A percentile compares a stretch with the other conserved stretches of the same genome.
phyloP scores from a whole-genome alignment of 2,113 vertebrate genomes.

The Otocyon megalotis region DNA sequence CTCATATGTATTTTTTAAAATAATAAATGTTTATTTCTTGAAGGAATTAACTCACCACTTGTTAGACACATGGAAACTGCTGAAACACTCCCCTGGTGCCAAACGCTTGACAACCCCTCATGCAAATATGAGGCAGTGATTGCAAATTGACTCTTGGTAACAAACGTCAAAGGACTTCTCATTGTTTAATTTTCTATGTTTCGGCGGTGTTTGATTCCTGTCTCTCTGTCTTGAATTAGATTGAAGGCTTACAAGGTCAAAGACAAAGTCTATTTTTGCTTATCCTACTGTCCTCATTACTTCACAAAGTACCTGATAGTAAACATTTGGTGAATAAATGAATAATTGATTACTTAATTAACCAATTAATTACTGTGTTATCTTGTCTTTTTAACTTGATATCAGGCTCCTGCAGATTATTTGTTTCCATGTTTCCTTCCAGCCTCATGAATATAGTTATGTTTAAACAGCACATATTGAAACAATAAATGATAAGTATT shows the following conservation, averaged over 20 bases:
- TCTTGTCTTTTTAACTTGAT: not conserved
- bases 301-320: not conserved
- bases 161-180: not conserved
- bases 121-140: not conserved
- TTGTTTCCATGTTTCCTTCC: constrained; percentile 15
- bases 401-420: not conserved
- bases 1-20: not conserved
- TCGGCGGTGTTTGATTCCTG: constrained; percentile 18
- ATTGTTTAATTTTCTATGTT: constrained; percentile 51
- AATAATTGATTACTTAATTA: constrained; percentile 34
- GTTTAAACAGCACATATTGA: not conserved
- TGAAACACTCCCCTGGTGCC: not conserved
- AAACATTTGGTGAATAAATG: constrained; percentile 1
- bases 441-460: not conserved
- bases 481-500: not conserved
- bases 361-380: not conserved
- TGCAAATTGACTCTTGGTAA: not conserved
- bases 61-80: not conserved
- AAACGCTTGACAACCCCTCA: not conserved
- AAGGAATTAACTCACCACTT: not conserved
- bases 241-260: constrained; percentile 46
- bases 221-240: constrained; percentile 10
- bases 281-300: not conserved
- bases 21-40: not conserved
- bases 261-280: constrained; percentile 61